Evolutionary conservation across 2,797 vertebrate species (phyloP), one percentile per base, ranked within the genome.

Genomic region (Dicrostonyx torquatus): DNA sequence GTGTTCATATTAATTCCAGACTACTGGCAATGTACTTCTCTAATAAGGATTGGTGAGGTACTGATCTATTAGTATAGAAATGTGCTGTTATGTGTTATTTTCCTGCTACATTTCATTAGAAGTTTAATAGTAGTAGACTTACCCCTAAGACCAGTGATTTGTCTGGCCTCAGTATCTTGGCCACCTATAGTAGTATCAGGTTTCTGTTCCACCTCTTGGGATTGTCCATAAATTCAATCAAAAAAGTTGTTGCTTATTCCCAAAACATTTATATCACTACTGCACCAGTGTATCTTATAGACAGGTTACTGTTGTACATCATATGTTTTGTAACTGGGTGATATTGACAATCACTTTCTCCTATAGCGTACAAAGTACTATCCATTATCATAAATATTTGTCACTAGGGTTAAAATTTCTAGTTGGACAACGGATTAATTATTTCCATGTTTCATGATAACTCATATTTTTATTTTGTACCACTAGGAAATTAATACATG

Each of bases 401-500:
- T 78, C 11, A n/a, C 34, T 53, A 20, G 20, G 0, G 12, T n/a
- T 58, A 22, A 40, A 58, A 2, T 6, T 80, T 79, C 53, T 26
- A 66, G 64, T 7, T 34, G 64, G 64, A 34, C 13, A 66, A 12
- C 7, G 10, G 17, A n/a, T 37, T 6, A n/a, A 37, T 37, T 70
- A n/a, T 68, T n/a, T 70, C 34, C 66, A 70, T 70, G 17, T n/a
- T 72, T 72, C 18, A 37, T 72, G n/a, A 40, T 72, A 72, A 72
- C 11, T 60, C 58, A 91, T 87, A 80, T 45, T 79, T 0, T 64
- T 20, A 50, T 34, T 55, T 3, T 64, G 64, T 84, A 79, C 60
- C 84, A 84, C 18, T 91, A 86, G 93, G 45, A 70, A 0, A 76
- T 93, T 91, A 91, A 72, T 91, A 64, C 7, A 9, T 8, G 64